Conservation (phyloP, 2,888 invertebrate genomes). For the Drosophila histrio region DNA sequence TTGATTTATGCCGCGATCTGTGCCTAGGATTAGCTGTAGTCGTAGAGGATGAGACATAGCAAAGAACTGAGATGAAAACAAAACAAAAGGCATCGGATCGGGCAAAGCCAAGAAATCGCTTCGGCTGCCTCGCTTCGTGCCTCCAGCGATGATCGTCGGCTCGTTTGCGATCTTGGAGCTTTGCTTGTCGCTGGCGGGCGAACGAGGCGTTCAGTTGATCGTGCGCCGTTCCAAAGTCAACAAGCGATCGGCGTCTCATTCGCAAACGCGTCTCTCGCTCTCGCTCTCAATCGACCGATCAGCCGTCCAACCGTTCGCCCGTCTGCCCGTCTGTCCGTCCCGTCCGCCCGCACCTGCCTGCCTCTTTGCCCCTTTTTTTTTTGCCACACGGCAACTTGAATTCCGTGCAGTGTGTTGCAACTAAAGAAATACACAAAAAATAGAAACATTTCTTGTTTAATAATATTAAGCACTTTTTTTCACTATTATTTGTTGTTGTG, state of each 20-base stretch:
- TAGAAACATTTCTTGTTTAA: neutral
- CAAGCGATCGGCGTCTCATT: constrained; percentile 49
- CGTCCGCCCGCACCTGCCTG: neutral
- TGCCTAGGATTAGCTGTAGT: neutral
- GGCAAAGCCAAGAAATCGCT: neutral
- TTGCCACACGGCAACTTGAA: neutral
- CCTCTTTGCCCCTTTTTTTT: neutral
- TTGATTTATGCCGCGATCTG: constrained; percentile 26
- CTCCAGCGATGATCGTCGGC: constrained; percentile 8
- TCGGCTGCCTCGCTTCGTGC: constrained; percentile 42
- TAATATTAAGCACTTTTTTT: neutral
- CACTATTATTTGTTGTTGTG: constrained; percentile 2
- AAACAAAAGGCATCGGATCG: neutral
- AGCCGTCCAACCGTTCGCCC: neutral
- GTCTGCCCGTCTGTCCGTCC: neutral
- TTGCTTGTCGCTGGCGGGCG: constrained; percentile 57
- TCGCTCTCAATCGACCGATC: constrained; percentile 1
- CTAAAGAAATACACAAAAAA: neutral
- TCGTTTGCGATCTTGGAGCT: constrained; percentile 46
- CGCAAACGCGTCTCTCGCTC: constrained; percentile 8
- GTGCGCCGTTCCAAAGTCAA: constrained; percentile 79
- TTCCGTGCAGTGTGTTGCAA: neutral
- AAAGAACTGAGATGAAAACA: neutral
- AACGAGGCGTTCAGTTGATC: constrained; percentile 64
- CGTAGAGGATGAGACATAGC: neutral